phyloP scores from a whole-genome alignment of 2,113 vertebrate genomes.

The Nesoenas mayeri region DNA sequence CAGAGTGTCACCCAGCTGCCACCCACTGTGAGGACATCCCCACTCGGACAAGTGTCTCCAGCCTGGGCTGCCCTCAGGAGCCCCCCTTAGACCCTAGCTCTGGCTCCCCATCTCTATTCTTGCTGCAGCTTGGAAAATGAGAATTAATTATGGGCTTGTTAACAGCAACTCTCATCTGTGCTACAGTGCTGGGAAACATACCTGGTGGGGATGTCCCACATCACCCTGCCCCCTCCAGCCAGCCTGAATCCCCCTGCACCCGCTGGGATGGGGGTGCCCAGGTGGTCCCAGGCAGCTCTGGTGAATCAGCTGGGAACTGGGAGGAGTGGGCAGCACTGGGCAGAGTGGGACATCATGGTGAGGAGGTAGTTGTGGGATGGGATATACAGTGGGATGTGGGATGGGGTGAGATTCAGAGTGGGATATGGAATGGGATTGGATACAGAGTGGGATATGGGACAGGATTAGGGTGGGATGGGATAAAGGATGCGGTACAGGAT shows the following conservation, averaged over 20 bases:
- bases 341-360: accelerated
- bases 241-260: neutral
- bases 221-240: neutral
- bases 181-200: neutral
- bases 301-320: neutral
- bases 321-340: neutral
- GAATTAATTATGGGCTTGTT: neutral
- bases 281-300: neutral
- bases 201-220: accelerated
- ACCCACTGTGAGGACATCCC: accelerated
- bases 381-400: too few relatives aligned
- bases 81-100: neutral
- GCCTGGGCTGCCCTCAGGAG: neutral
- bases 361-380: neutral
- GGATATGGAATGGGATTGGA: neutral
- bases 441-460: neutral
- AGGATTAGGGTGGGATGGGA: too few relatives aligned
- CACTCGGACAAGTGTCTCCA: neutral
- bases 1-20: neutral
- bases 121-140: neutral
- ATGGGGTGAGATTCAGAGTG: too few relatives aligned
- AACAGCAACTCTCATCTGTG: neutral
- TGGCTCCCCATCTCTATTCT: neutral
- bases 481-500: too few relatives aligned
- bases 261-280: accelerated